Evolutionary conservation across 2,888 invertebrate genomes (phyloP).

Genomic region (Idaea straminata): DNA sequence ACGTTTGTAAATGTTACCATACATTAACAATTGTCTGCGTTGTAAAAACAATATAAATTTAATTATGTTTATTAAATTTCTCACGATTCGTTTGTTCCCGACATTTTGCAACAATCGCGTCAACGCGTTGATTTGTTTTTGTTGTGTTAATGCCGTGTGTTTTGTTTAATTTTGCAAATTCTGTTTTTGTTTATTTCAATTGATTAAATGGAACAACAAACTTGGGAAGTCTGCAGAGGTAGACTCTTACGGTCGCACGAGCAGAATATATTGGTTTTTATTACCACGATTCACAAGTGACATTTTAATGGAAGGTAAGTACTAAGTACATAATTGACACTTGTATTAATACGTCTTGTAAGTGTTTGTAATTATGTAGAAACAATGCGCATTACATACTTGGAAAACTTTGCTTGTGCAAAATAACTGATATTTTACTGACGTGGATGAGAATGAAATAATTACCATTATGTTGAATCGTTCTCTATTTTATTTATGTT

Average conservation of each 20-base stretch:
- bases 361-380: neutral
- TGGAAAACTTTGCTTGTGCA: neutral
- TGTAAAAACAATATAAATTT: no score
- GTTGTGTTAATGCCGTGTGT: no score
- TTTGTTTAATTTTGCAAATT: no score
- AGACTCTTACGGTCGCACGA: neutral
- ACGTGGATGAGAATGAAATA: neutral
- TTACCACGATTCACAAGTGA: neutral
- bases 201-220: neutral
- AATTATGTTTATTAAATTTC: no score
- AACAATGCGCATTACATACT: neutral
- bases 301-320: neutral
- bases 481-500: neutral
- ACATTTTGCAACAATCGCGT: no score
- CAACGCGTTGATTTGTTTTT: no score
- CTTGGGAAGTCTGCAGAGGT: neutral
- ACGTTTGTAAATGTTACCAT: neutral
- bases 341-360: neutral
- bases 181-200: neutral
- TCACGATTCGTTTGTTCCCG: no score
- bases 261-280: neutral
- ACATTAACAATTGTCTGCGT: neutral
- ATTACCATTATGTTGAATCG: neutral
- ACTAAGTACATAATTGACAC: no score
- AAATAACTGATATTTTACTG: neutral